Base-by-base conservation (phyloP, 2,797 vertebrate species). In the Cercopithecus mitis region DNA sequence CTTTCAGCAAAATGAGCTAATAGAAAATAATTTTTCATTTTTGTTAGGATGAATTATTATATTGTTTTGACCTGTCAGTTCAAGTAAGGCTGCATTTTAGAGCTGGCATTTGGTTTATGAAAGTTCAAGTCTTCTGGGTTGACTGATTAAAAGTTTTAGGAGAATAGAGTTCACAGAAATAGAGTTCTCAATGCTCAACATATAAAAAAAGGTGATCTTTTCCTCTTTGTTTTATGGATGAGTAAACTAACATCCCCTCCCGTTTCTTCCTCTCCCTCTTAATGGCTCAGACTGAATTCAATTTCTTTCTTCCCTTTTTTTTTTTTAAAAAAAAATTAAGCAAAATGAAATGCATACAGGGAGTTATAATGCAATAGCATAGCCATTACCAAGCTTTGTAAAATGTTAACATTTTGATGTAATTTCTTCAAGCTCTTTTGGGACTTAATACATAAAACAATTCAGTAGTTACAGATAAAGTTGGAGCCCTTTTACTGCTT, bases 321-420 rank as follows among this genome's bases (percentile, higher is more conserved):
- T 58, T 70, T 41, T 47, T 0, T 25, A 11, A 39, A 76, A 52
- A 41, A 10, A 43, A 36, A 70, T 52, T 13, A 58, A 76, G 25
- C 47, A 22, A n/a, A 45, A 24, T 81, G 36, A 87, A 76, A 76
- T n/a, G 1, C 8, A 0, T 33, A 83, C 13, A 83, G 58, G 75
- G 19, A 27, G 36, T 52, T 96, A 52, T n/a, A 83, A 55, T 24
- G 39, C 30, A 47, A 27, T 39, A 45, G 11, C 22, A 8, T 77
- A 7, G n/a, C 13, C 25, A 14, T 91, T 87, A 50, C 14, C 36
- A 22, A 75, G 45, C 50, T 84, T 88, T 85, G 33, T 90, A 58
- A 87, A 96, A 86, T 64, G 15, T 91, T 55, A 91, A 64, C 15
- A 22, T 75, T 96, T 83, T 76, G 24, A 79, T 92, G 6, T 14